These are phyloP conservation scores for Elmis aenea DNA, from an alignment of 2,888 invertebrate genomes.

Conservation along the genomic window DNA sequence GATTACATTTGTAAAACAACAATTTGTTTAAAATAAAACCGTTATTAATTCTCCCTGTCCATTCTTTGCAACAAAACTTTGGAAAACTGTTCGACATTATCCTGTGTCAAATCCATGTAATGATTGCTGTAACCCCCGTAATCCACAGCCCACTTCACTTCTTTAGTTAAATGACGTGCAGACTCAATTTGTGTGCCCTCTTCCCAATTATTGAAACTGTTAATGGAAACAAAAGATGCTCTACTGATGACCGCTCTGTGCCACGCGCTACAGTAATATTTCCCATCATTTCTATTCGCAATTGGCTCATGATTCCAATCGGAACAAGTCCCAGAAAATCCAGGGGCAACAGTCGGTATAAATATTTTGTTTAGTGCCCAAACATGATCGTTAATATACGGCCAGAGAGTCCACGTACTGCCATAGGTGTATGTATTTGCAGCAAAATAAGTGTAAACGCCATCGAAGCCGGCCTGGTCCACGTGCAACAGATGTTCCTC, in stretches of 20 bases:
- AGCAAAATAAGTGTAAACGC: constrained; percentile 58
- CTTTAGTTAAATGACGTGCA: no score
- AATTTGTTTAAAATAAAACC: no score
- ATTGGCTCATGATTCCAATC: constrained; percentile 26
- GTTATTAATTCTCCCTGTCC: no score
- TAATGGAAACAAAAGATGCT: constrained; percentile 56
- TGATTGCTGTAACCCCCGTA: no score
- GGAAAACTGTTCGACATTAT: no score
- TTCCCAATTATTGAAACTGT: constrained; percentile 68
- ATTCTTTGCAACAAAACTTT: no score
- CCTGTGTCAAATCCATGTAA: no score
- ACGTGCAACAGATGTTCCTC: constrained; percentile 47
- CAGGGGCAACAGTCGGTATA: constrained; percentile 63
- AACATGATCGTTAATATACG: constrained; percentile 47
- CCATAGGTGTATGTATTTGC: constrained; percentile 54
- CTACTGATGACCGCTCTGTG: constrained; percentile 53
- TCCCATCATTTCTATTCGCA: constrained; percentile 40
- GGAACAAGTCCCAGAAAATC: constrained; percentile 59
- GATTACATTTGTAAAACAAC: no score
- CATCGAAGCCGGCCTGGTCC: constrained; percentile 47
- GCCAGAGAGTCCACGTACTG: constrained; percentile 51
- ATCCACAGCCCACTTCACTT: no score
- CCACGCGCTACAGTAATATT: constrained; percentile 59
- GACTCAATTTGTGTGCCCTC: constrained; percentile 69
- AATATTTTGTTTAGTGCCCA: constrained; percentile 54